Evolutionary conservation across 1,140 invertebrate genomes (phyloP).

Genomic region (Eumaeus atala): DNA sequence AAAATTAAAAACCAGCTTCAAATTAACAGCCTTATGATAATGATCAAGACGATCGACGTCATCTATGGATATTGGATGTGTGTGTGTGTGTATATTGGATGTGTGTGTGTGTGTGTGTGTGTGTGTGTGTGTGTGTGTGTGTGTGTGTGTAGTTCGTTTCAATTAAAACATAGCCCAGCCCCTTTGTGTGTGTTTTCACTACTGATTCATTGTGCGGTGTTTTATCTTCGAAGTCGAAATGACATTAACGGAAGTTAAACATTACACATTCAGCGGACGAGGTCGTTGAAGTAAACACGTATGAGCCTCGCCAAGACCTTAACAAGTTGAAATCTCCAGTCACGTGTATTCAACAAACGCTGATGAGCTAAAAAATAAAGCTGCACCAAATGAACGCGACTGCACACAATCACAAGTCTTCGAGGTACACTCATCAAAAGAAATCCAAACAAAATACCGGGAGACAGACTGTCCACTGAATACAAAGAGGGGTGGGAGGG

Average conservation of each 20-base stretch:
- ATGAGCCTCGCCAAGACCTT: not conserved
- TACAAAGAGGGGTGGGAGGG: constrained; percentile 27
- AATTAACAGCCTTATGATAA: too few relatives aligned
- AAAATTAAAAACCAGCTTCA: too few relatives aligned
- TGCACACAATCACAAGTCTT: constrained; percentile 41
- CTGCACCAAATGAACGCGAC: constrained; percentile 43
- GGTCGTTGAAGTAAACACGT: not conserved
- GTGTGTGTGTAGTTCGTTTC: too few relatives aligned
- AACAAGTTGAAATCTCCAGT: constrained; percentile 12
- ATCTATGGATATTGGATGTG: too few relatives aligned
- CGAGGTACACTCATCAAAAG: constrained; percentile 33
- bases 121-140: too few relatives aligned
- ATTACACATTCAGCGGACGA: not conserved
- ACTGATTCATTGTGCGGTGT: too few relatives aligned
- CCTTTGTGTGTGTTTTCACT: too few relatives aligned
- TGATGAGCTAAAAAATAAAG: constrained; percentile 32
- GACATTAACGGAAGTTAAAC: not conserved
- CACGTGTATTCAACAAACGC: constrained; percentile 21
- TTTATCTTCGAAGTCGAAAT: too few relatives aligned
- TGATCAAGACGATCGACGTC: too few relatives aligned
- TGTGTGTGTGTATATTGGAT: too few relatives aligned
- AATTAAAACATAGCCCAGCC: too few relatives aligned
- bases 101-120: too few relatives aligned
- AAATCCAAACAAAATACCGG: constrained; percentile 28
- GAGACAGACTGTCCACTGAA: constrained; percentile 30